Conservation (phyloP, 2,888 invertebrate genomes). For the Hymenopus coronatus region DNA sequence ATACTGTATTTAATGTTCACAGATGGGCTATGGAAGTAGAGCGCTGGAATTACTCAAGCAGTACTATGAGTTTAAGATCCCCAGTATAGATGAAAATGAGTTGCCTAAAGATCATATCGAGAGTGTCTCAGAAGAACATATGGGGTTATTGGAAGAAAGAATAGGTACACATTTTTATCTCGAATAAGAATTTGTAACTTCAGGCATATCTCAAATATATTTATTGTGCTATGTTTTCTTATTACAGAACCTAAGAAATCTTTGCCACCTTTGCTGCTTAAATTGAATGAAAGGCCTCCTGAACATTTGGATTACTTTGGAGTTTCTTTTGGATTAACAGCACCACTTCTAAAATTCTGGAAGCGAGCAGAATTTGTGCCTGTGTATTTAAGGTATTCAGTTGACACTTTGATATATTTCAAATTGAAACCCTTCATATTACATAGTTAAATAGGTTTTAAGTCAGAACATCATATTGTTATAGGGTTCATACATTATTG, state of each 20-base stretch:
- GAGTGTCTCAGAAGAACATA: conserved; percentile 55
- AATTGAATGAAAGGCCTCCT: conserved; percentile 78
- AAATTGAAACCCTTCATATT: neutral
- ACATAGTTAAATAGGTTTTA: too few species aligned
- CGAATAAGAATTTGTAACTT: neutral
- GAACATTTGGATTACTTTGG: conserved; percentile 91
- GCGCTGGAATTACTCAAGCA: conserved; percentile 80
- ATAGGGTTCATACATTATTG: too few species aligned
- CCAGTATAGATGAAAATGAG: conserved; percentile 62
- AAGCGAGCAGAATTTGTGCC: conserved; percentile 77
- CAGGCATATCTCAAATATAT: neutral
- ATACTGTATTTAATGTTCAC: conserved; percentile 37
- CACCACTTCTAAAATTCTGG: conserved; percentile 92
- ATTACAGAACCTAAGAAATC: conserved; percentile 64
- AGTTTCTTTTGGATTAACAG: conserved; percentile 89
- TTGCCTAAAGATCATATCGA: conserved; percentile 46
- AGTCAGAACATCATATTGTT: too few species aligned
- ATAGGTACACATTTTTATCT: conserved; percentile 53
- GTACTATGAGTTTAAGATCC: conserved; percentile 83
- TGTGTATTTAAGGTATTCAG: conserved; percentile 74
- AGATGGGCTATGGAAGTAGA: conserved; percentile 96
- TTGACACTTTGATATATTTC: too few species aligned
- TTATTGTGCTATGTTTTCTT: neutral
- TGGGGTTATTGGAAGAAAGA: conserved; percentile 67
- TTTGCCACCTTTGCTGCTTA: conserved; percentile 83